Base-by-base conservation (phyloP, 2,888 invertebrate genomes). In the Dicyrtomina minuta region DNA sequence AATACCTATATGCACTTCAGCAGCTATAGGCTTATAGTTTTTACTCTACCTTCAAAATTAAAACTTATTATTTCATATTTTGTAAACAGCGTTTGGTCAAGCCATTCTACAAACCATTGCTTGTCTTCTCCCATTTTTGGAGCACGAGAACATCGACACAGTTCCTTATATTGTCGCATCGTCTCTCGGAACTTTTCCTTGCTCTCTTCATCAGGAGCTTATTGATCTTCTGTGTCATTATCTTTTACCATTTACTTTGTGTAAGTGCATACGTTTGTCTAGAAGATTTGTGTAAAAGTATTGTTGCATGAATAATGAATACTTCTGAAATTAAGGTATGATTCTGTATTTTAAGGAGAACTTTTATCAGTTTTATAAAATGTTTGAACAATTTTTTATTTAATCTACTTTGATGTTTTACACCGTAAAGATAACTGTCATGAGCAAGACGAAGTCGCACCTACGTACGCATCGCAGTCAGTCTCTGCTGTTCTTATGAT, bases 401-500 rank as follows among this genome's bases (percentile, higher is more conserved):
- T 55, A 20, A 5, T n/a, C n/a, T n/a, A n/a, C n/a, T n/a, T n/a
- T n/a, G n/a, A n/a, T n/a, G n/a, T n/a, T n/a, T n/a, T n/a, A n/a
- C n/a, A n/a, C n/a, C n/a, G n/a, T n/a, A n/a, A n/a, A 77, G 77
- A 72, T 67, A 76, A 75, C 51, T 76, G 77, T 46, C 73, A 73
- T 51, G 73, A 77, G 62, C 53, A 64, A 51, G 70, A 72, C 6
- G 75, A 77, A 13, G 55, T 55, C n/a, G 72, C 72, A 74, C 91
- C 91, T 80, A 89, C 88, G 78, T 89, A 90, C 78, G 90, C 91
- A 13, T 90, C 90, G 72, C 92, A 92, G 80, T 92, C 92, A 2
- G 90, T 93, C 4, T 91, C 95, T 0, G 92, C 96, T 44, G 93
- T 98, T 68, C 88, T 99, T 71, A 96, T 98, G 92, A 91, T 97